Percentiles rank a stretch among this genome's conserved stretches.
Conservation (phyloP, 2,113 vertebrate species). For the Trematomus loennbergii region DNA sequence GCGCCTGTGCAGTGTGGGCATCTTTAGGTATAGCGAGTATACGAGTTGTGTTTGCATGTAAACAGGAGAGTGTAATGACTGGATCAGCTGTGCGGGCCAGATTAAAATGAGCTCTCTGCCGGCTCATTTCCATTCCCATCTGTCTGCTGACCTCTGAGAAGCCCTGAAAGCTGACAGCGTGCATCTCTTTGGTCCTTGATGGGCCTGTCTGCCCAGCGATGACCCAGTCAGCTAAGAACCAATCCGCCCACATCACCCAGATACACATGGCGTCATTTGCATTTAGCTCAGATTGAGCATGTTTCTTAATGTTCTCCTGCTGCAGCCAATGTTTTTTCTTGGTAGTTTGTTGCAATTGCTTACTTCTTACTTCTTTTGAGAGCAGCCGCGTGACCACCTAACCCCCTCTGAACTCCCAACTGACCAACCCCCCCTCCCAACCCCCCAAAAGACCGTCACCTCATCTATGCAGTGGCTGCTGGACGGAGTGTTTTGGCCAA, state of each 20-base stretch:
- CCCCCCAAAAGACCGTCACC: conserved; percentile 29
- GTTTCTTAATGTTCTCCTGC: not conserved
- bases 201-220: conserved; percentile 66
- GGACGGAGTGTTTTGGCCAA: conserved; percentile 39
- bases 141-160: conserved; percentile 84
- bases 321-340: not conserved
- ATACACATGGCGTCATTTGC: not conserved
- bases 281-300: conserved; percentile 16
- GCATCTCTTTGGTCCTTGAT: conserved; percentile 61
- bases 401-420: not conserved
- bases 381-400: conserved; percentile 7
- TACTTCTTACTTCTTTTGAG: conserved; percentile 21
- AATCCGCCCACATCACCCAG: conserved; percentile 19
- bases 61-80: conserved; percentile 77
- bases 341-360: not conserved
- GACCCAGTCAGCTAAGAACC: conserved; percentile 59
- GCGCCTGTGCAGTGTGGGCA: conserved; percentile 13
- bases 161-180: conserved; percentile 66
- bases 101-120: conserved; percentile 82
- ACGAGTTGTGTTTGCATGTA: conserved; percentile 69
- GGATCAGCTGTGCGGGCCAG: conserved; percentile 79
- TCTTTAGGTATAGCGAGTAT: conserved; percentile 32
- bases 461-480: conserved; percentile 41
- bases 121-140: conserved; percentile 86
- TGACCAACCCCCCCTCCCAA: conserved; percentile 27